Evolutionary conservation across 2,888 invertebrate species (phyloP), one percentile per base, ranked within the genome.

Genomic region (Caenorhabditis uteleia): DNA sequence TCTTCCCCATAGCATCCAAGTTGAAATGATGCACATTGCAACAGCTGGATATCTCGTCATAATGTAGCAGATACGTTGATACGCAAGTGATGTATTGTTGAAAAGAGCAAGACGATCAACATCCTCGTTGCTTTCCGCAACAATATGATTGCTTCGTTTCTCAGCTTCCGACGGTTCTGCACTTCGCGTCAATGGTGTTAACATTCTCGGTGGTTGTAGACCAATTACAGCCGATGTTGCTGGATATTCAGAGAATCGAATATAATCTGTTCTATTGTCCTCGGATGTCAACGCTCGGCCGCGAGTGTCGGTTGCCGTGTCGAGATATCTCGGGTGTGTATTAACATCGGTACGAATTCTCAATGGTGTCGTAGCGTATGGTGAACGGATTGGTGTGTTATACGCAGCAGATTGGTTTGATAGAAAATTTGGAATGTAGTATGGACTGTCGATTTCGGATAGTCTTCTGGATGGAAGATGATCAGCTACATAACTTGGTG

Each of bases 1-100:
- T 12, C 64, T 43, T 46, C 68, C 64, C 64, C 68, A 68, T 16
- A 68, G 16, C 56, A 68, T 57, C 64, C 68, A 64, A 18, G 60
- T 65, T 29, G 57, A 40, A 27, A 65, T 56, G 20, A 64, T 49
- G 6, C 58, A 55, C 55, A 68, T 45, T 7, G 60, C 68, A 31
- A 60, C 42, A 1, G 60, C 65, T 26, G 64, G 64, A 40, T 60
- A 56, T 21, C 50, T 49, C 1, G 53, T 57, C 10, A 65, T 34
- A 8, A 57, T 26, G 23, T 33, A 68, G 20, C 53, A 62, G 10
- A 61, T 26, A 8, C 68, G 29, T 16, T 68, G 64, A 39, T 60
- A 60, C 33, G 56, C 60, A 18, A 68, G 20, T 2, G 64, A 56
- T 12, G 57, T 33, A 38, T 59, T 65, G 14, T 65, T 56, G 39